Percentiles rank a stretch among this genome's conserved stretches.
Conservation (phyloP, 2,113 vertebrate species). For the Uria lomvia region DNA sequence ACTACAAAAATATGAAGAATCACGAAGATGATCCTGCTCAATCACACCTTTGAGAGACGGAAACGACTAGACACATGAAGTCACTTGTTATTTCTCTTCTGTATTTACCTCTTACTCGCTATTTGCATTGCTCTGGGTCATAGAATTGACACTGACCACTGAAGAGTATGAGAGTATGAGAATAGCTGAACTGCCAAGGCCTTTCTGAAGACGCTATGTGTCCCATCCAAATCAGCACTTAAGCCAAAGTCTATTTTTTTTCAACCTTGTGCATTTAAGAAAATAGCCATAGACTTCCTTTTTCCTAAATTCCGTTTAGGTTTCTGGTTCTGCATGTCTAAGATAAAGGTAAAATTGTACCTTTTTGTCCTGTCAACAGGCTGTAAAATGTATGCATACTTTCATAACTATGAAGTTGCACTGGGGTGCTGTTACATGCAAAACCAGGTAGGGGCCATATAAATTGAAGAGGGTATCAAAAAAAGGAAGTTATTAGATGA, state of each 20-base stretch:
- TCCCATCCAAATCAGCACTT: neutral
- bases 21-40: neutral
- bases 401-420: neutral
- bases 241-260: neutral
- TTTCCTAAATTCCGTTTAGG: neutral
- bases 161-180: neutral
- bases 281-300: neutral
- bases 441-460: neutral
- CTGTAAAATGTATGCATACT: neutral
- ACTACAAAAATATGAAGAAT: neutral
- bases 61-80: neutral
- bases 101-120: neutral
- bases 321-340: neutral
- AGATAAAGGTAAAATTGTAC: neutral
- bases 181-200: neutral
- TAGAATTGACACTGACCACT: neutral
- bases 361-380: neutral
- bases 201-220: neutral
- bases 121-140: neutral
- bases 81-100: neutral
- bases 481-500: neutral
- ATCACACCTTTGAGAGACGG: neutral
- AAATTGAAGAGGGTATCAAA: neutral
- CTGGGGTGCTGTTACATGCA: neutral
- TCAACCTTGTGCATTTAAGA: neutral